These are phyloP conservation scores for Drosophila crucigera DNA, from an alignment of 2,888 invertebrate species.

Conservation along the genomic window DNA sequence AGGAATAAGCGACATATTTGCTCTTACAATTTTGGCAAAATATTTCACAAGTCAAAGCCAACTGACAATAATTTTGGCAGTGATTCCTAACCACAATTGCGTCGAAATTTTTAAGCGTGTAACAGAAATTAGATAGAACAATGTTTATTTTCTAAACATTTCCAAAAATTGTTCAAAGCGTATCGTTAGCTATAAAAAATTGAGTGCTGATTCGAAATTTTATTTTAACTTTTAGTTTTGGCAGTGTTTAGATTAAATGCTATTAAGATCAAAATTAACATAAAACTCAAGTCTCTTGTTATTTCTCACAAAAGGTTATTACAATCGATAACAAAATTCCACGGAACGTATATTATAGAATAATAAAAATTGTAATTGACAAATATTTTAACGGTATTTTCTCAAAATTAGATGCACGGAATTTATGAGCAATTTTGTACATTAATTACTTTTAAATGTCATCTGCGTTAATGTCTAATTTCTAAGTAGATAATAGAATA, in stretches of 20 bases:
- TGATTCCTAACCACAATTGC: conserved; percentile 21
- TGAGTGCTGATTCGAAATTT: neutral
- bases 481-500: neutral
- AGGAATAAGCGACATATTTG: conserved; percentile 14
- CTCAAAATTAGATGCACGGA: neutral
- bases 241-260: neutral
- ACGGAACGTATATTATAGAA: neutral
- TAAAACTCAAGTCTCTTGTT: neutral
- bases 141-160: neutral
- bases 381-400: neutral
- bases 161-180: neutral
- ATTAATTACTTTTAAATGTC: neutral
- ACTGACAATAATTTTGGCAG: conserved; percentile 47
- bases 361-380: neutral
- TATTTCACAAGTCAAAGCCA: too few relatives aligned
- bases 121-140: conserved; percentile 6
- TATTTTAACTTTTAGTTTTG: neutral
- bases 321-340: neutral
- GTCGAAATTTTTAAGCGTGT: conserved; percentile 6
- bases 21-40: conserved; percentile 37
- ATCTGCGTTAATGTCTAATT: neutral
- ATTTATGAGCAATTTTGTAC: neutral
- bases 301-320: neutral
- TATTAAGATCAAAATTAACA: neutral
- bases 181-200: neutral